Evolutionary conservation across 1,140 invertebrate species (phyloP), one percentile per base, ranked within the genome.

Genomic region (Papilio machaon): DNA sequence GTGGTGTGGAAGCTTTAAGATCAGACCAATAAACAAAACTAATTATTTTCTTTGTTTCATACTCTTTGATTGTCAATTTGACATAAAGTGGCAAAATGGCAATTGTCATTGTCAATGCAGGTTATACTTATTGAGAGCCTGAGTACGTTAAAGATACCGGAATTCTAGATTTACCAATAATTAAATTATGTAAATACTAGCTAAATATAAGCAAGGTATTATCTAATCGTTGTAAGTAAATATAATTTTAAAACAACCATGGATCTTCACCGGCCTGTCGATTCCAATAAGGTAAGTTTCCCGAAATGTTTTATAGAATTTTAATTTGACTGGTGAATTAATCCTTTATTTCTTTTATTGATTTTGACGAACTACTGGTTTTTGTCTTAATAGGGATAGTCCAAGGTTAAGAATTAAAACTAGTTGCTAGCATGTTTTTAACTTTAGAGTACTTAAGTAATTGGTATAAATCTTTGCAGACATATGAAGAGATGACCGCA

Each of bases 401-500:
- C 54, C 17, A 58, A 19, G 54, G 8, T 58, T 58, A 58, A 58
- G 54, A 58, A 19, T 19, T 58, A 58, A 19, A 19, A 19, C n/a
- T 19, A n/a, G n/a, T n/a, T 7, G 17, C 54, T 19, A 58, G 8
- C n/a, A 19, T 81, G 78, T 38, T 70, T 30, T 82, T 43, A 43
- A 43, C 38, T 43, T 43, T 43, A 43, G 38, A 79, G 17, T 73
- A 49, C 54, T 77, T 73, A 75, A 54, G 52, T 79, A 81, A 78
- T 81, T 79, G 43, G 74, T 80, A 83, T 85, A 85, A 79, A 60
- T 79, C 86, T 87, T 95, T 96, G 84, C 91, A 97, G 97, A 97
- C 96, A 74, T 94, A 96, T 79, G 96, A 96, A 75, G 96, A 97
- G 82, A 92, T 97, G 91, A 96, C 96, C 10, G 92, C 95, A 5